phyloP scores from a whole-genome alignment of 2,888 invertebrate genomes.

The Lamellibrachia columna region DNA sequence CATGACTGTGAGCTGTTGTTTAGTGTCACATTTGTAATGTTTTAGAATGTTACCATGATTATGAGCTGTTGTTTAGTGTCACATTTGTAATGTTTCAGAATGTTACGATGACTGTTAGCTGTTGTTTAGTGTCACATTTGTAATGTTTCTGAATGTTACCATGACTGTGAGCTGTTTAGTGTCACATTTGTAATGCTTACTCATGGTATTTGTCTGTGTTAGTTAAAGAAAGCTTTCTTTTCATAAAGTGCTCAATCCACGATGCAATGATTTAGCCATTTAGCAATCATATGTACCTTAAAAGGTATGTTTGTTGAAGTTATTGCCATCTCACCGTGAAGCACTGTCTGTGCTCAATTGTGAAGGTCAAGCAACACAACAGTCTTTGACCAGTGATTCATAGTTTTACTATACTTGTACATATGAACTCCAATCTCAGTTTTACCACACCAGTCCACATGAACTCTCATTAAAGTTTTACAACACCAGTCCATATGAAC shows the following conservation, averaged over 20 bases:
- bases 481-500: neutral
- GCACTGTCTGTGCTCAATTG: neutral
- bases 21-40: too few species aligned
- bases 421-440: neutral
- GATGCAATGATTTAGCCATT: neutral
- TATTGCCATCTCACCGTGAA: neutral
- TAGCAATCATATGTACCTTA: neutral
- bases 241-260: neutral
- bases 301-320: neutral
- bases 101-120: too few species aligned
- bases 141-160: too few species aligned
- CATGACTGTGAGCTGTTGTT: too few species aligned
- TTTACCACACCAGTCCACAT: neutral
- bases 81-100: neutral
- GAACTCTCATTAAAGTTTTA: neutral
- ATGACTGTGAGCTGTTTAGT: too few species aligned
- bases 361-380: neutral
- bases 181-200: too few species aligned
- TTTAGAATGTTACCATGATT: neutral
- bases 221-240: neutral
- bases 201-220: neutral
- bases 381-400: conserved; percentile 13
- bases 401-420: too few species aligned
- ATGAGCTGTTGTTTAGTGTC: too few species aligned
- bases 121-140: too few species aligned